phyloP scores from a whole-genome alignment of 2,113 vertebrate species.

The Cyanistes caeruleus region DNA sequence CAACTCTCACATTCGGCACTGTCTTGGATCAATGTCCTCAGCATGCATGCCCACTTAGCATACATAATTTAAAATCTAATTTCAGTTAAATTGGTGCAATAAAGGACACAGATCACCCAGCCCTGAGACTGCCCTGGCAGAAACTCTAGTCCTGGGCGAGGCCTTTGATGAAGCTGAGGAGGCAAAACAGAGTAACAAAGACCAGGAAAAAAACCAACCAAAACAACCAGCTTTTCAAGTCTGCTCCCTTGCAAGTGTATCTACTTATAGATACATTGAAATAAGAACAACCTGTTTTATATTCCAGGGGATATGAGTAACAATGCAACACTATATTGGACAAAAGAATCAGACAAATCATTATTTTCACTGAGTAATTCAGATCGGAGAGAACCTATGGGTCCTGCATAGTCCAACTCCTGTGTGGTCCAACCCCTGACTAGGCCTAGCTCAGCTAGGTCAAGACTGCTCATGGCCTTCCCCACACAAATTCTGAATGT shows the following conservation, averaged over 20 bases:
- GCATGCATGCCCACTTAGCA: neutral
- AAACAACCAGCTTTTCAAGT: neutral
- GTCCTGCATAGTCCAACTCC: neutral
- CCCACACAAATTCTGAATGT: neutral
- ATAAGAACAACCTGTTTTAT: neutral
- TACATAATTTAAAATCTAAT: neutral
- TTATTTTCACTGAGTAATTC: neutral
- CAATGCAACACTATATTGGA: fast-evolving
- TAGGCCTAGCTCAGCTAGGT: neutral
- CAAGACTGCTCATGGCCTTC: neutral
- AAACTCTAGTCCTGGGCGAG: fast-evolving
- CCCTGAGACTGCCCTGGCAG: neutral
- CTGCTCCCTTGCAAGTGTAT: neutral
- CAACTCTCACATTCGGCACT: neutral
- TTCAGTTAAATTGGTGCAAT: neutral
- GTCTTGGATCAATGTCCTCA: neutral
- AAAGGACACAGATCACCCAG: neutral
- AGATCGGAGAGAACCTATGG: neutral
- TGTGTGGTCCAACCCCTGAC: neutral
- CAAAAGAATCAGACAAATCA: neutral
- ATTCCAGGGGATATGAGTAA: neutral
- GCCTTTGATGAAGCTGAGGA: neutral
- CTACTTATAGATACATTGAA: neutral
- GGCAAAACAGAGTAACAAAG: neutral
- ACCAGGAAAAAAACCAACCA: neutral